Evolutionary conservation across 2,113 vertebrate genomes (phyloP).

Genomic region (Dicrurus megarhynchus): DNA sequence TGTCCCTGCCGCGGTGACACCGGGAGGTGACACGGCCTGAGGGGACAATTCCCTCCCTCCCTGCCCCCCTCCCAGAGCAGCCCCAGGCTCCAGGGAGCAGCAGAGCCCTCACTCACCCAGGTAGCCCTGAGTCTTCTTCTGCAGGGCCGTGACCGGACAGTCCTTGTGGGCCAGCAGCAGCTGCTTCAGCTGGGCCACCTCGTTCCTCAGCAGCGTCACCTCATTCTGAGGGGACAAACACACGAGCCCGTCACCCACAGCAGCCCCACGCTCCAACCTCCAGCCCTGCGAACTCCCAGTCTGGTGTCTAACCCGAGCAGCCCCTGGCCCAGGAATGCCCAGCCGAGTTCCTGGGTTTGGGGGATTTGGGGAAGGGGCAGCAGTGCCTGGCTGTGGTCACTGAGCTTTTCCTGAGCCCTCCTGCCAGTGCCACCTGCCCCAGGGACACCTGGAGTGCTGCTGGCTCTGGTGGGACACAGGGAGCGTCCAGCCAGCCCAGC

Average conservation of each 20-base stretch:
- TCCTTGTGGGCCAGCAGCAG: constrained; percentile 97
- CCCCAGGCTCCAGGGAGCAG: too few species aligned
- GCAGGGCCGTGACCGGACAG: constrained; percentile 94
- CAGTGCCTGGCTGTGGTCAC: background rate
- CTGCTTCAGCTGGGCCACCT: constrained; percentile 97
- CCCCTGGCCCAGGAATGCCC: rapidly evolving
- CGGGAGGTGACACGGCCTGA: background rate
- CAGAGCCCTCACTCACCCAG: constrained; percentile 65
- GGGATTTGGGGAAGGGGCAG: background rate
- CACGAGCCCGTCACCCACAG: background rate
- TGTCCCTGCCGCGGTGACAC: background rate
- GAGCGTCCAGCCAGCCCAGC: background rate
- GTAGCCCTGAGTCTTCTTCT: constrained; percentile 89
- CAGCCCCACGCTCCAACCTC: background rate
- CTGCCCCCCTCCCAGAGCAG: background rate
- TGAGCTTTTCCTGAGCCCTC: background rate
- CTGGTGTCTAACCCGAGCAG: background rate
- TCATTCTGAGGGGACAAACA: constrained; percentile 73
- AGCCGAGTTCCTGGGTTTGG: background rate
- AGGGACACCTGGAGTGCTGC: background rate
- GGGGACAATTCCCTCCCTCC: background rate
- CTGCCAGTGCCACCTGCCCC: background rate
- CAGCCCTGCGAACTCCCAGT: background rate
- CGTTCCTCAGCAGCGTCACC: constrained; percentile 92
- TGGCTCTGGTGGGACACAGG: background rate